Evolutionary conservation across 1,140 invertebrate species (phyloP).

Genomic region (Pogonognathellus flavescens): DNA sequence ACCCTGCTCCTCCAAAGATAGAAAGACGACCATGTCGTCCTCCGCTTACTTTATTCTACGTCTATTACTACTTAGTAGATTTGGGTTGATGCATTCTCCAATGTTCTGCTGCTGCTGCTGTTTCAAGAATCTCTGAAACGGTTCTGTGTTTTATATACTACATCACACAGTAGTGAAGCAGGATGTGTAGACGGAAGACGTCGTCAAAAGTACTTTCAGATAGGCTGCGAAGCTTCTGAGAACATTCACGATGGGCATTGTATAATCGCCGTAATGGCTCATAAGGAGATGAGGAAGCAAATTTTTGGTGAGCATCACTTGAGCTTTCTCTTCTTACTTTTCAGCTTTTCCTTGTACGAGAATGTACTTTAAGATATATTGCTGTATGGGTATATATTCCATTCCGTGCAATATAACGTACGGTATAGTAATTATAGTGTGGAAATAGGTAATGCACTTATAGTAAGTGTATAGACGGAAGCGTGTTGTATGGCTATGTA

Average conservation of each 20-base stretch:
- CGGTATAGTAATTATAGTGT: no score
- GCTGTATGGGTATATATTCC: no score
- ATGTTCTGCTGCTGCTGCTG: no score
- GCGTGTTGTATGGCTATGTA: not conserved
- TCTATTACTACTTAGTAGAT: conserved; percentile 3
- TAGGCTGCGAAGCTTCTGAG: not conserved
- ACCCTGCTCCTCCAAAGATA: not conserved
- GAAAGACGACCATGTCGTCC: not conserved
- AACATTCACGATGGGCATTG: conserved; percentile 48
- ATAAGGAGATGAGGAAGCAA: conserved; percentile 65
- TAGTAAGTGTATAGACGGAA: not conserved
- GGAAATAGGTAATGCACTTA: not conserved
- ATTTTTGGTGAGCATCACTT: conserved; percentile 51
- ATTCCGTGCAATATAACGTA: no score
- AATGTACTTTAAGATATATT: no score
- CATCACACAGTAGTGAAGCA: not conserved
- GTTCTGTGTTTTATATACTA: no score
- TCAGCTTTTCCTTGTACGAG: not conserved
- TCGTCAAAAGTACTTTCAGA: not conserved
- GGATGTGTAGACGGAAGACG: not conserved
- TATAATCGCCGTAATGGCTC: conserved; percentile 66
- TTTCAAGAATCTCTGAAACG: no score
- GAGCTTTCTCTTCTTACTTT: conserved; percentile 1
- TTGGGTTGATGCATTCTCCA: conserved; percentile 29
- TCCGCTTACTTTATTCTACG: conserved; percentile 9